These are phyloP conservation scores for Ruditapes philippinarum DNA, from an alignment of 1,140 invertebrate genomes.

Conservation along the genomic window DNA sequence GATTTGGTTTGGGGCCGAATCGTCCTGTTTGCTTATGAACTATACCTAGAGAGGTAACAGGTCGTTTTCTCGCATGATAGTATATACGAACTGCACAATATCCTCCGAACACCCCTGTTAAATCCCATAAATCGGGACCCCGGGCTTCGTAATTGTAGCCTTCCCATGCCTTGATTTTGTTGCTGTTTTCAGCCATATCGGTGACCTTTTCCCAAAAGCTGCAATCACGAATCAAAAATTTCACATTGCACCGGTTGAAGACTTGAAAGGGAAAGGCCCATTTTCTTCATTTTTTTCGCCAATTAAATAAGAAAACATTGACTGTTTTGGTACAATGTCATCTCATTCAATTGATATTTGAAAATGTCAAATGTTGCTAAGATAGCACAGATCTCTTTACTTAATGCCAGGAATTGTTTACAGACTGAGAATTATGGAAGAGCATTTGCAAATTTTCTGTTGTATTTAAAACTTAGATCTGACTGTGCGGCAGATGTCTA, in stretches of 20 bases:
- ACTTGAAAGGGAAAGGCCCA: too few species aligned
- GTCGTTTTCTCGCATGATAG: not conserved
- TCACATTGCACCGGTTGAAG: not conserved
- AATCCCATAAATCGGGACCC: not conserved
- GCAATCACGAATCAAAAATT: not conserved
- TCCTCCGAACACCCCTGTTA: not conserved
- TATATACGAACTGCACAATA: not conserved
- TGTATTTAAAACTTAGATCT: slow-evolving; percentile 77
- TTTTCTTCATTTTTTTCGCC: too few species aligned
- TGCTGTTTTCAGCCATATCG: not conserved
- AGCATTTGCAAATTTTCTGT: slow-evolving; percentile 81
- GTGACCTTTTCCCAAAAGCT: not conserved
- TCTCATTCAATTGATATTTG: not conserved
- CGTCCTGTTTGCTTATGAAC: too few species aligned
- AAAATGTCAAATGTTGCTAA: slow-evolving; percentile 54
- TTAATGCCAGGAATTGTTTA: slow-evolving; percentile 72
- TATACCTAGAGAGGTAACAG: too few species aligned
- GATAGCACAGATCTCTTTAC: slow-evolving; percentile 68
- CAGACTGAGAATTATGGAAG: slow-evolving; percentile 75
- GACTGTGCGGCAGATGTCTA: slow-evolving; percentile 69
- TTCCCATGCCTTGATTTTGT: not conserved
- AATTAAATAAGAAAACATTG: too few species aligned
- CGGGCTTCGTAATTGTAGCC: not conserved
- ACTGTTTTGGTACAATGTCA: too few species aligned
- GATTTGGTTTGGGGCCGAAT: too few species aligned